A percentile compares a stretch with the other conserved stretches of the same genome.
Conservation (phyloP, 92 coral and sea anemone genomes). For the Epizoanthus ramosus region DNA sequence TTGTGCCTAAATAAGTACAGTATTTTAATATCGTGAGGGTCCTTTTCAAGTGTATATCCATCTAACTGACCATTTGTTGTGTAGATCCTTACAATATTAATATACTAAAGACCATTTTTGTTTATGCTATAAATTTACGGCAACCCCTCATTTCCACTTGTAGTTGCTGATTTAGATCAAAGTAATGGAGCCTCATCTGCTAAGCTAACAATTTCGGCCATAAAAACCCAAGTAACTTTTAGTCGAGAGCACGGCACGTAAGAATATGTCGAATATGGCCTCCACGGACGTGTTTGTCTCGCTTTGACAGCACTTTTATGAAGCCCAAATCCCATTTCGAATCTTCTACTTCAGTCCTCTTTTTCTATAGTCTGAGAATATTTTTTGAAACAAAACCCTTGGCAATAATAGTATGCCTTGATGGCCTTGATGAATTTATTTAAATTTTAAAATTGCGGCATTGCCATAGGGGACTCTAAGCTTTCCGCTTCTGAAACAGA, state of each 20-base stretch:
- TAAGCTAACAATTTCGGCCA: background rate
- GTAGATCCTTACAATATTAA: background rate
- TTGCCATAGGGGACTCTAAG: background rate
- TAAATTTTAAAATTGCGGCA: background rate
- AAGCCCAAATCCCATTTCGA: background rate
- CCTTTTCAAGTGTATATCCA: background rate
- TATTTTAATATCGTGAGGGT: conserved; percentile 11
- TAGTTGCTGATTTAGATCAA: background rate
- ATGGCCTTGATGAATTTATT: background rate
- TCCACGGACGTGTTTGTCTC: background rate
- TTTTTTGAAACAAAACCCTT: background rate
- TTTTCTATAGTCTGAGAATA: background rate
- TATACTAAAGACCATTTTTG: background rate
- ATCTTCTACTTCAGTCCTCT: background rate
- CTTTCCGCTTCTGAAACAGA: background rate
- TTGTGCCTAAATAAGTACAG: background rate
- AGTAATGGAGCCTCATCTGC: conserved; percentile 16
- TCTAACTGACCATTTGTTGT: background rate
- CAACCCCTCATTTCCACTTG: background rate
- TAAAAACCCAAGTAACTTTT: background rate
- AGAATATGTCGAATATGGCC: too few species aligned
- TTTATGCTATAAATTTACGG: background rate
- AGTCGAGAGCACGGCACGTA: background rate
- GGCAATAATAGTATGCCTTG: background rate
- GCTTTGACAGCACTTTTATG: background rate